Percentiles rank a stretch among this genome's conserved stretches.
Evolutionary conservation across 1,140 invertebrate species (phyloP).

Genomic region (Ceratina australensis): DNA sequence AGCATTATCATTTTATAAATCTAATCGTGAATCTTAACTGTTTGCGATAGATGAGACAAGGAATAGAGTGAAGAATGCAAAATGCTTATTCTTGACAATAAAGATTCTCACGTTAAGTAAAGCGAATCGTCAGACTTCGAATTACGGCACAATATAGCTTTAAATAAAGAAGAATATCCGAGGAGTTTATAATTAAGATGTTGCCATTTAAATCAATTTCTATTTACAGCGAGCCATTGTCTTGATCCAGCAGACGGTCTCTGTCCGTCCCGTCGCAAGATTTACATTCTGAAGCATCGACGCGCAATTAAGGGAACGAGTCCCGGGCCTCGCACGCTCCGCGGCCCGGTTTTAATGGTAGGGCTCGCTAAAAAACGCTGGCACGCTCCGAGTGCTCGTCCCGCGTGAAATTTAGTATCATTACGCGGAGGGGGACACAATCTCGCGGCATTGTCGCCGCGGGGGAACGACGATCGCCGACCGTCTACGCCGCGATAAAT

Average conservation of each 20-base stretch:
- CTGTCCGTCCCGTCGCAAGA: background rate
- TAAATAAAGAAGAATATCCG: too few species aligned
- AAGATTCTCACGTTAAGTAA: too few species aligned
- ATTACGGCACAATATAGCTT: too few species aligned
- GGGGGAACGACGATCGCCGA: background rate
- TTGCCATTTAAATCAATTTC: background rate
- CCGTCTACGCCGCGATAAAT: constrained; percentile 16
- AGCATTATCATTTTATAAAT: too few species aligned
- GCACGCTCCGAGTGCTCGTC: background rate
- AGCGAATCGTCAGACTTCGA: too few species aligned
- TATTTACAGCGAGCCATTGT: too few species aligned
- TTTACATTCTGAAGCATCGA: constrained; percentile 33
- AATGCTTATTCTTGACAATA: too few species aligned
- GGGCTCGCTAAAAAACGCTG: constrained; percentile 39
- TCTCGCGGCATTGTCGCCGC: constrained; percentile 16
- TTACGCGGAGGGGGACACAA: constrained; percentile 39
- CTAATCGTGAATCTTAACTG: too few species aligned
- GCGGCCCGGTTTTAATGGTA: constrained; percentile 44
- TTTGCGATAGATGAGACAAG: too few species aligned
- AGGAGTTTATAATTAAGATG: too few species aligned
- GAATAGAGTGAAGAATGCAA: too few species aligned
- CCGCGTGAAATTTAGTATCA: constrained; percentile 53
- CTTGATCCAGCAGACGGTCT: background rate
- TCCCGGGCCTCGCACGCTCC: background rate
- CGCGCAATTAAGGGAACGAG: constrained; percentile 18